These are phyloP conservation scores for Coptotermes formosanus DNA, from an alignment of 1,140 invertebrate species.

Conservation along the genomic window DNA sequence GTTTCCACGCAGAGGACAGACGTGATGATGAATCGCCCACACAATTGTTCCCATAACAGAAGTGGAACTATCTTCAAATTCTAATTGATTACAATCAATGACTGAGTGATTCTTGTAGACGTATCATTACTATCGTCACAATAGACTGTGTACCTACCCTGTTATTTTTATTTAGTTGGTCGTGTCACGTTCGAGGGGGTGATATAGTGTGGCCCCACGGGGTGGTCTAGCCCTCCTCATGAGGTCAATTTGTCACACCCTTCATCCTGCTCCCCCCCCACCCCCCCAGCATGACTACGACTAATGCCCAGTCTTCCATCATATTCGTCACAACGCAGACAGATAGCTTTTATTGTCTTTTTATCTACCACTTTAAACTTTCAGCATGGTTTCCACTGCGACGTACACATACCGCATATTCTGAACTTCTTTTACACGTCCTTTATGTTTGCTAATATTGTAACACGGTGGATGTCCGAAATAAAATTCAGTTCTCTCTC, in stretches of 20 bases:
- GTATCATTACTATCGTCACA: neutral
- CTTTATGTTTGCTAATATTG: too few species aligned
- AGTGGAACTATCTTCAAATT: neutral
- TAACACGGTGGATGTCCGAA: too few species aligned
- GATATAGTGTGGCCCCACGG: constrained; percentile 1
- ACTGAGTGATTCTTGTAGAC: too few species aligned
- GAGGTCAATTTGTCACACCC: constrained; percentile 17
- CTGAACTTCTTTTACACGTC: too few species aligned
- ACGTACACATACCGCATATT: too few species aligned
- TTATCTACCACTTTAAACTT: too few species aligned
- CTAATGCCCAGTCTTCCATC: constrained; percentile 2
- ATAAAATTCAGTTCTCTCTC: too few species aligned
- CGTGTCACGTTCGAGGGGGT: neutral
- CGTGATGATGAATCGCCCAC: too few species aligned
- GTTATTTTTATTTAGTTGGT: constrained; percentile 11
- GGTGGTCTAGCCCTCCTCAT: constrained; percentile 11
- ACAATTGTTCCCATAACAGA: neutral
- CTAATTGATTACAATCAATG: constrained; percentile 11
- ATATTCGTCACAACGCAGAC: neutral
- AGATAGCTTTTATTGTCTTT: too few species aligned
- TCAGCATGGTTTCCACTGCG: too few species aligned
- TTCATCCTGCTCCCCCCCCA: neutral
- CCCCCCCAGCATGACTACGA: neutral
- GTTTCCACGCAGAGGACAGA: too few species aligned
- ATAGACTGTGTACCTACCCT: constrained; percentile 4